These are phyloP conservation scores for Colletes latitarsis DNA, from an alignment of 1,140 invertebrate species.

Conservation along the genomic window DNA sequence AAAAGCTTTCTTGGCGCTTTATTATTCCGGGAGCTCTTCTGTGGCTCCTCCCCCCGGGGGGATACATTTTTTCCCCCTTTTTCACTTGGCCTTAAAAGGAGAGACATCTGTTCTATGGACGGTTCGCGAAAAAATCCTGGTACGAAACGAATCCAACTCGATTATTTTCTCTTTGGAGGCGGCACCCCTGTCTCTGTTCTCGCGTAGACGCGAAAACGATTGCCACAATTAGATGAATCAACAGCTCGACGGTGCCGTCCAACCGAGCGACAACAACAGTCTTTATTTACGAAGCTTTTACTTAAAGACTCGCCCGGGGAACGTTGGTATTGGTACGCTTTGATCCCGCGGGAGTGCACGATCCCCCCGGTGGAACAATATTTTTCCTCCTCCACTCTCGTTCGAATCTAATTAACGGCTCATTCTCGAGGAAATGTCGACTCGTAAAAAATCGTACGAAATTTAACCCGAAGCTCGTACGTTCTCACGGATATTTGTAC, in stretches of 20 bases:
- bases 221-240: conserved; percentile 61
- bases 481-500: too few species aligned
- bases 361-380: conserved; percentile 27
- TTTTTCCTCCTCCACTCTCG: conserved; percentile 4
- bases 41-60: too few species aligned
- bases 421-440: background rate
- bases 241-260: conserved; percentile 36
- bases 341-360: background rate
- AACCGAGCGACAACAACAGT: conserved; percentile 42
- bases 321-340: background rate
- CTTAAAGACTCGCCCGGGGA: conserved; percentile 28
- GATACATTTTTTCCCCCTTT: conserved; percentile 24
- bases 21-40: conserved; percentile 23
- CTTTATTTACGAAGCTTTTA: conserved; percentile 39
- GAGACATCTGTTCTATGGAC: conserved; percentile 6
- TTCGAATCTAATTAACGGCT: conserved; percentile 38
- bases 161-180: conserved; percentile 27
- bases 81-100: conserved; percentile 24
- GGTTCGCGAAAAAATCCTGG: background rate
- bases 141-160: conserved; percentile 12
- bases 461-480: too few species aligned
- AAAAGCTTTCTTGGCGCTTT: conserved; percentile 37
- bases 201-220: conserved; percentile 30
- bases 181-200: background rate
- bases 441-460: too few species aligned